Evolutionary conservation across 1,140 invertebrate species (phyloP).

Genomic region (Caenorhabditis remanei): DNA sequence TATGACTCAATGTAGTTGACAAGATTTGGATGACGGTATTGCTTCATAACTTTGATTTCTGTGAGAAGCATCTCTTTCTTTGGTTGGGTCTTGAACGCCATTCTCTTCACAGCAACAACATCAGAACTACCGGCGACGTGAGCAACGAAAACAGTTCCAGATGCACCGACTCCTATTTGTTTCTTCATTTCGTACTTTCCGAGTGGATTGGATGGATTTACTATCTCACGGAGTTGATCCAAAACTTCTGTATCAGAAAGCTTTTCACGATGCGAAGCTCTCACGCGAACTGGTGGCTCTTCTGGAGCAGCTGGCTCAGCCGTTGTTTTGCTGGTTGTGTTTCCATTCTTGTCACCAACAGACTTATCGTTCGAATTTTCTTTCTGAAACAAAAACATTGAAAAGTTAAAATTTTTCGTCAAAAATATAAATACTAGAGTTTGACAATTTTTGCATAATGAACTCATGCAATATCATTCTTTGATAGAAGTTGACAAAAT

Average conservation of each 20-base stretch:
- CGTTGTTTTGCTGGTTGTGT: conserved; percentile 13
- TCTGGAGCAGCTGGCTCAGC: conserved; percentile 7
- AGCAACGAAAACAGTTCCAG: conserved; percentile 80
- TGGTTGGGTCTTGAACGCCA: conserved; percentile 80
- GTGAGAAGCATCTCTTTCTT: conserved; percentile 81
- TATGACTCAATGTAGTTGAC: conserved; percentile 80
- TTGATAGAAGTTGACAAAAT: not conserved
- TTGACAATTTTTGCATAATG: too few species aligned
- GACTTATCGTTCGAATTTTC: conserved; percentile 53
- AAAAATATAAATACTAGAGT: too few species aligned
- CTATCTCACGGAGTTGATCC: conserved; percentile 74
- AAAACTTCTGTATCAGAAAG: conserved; percentile 70
- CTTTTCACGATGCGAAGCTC: conserved; percentile 59
- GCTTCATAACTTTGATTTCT: conserved; percentile 79
- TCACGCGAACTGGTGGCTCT: conserved; percentile 55
- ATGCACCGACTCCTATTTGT: conserved; percentile 79
- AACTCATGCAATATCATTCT: not conserved
- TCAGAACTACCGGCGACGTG: conserved; percentile 73
- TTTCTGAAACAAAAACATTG: conserved; percentile 47
- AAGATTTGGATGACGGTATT: conserved; percentile 78
- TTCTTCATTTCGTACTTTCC: conserved; percentile 72
- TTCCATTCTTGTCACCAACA: conserved; percentile 17
- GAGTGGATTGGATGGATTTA: conserved; percentile 71
- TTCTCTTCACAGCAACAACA: conserved; percentile 80
- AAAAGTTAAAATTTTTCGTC: not conserved